Conservation (phyloP, 2,113 vertebrate genomes). For the Amblyornis subalaris region DNA sequence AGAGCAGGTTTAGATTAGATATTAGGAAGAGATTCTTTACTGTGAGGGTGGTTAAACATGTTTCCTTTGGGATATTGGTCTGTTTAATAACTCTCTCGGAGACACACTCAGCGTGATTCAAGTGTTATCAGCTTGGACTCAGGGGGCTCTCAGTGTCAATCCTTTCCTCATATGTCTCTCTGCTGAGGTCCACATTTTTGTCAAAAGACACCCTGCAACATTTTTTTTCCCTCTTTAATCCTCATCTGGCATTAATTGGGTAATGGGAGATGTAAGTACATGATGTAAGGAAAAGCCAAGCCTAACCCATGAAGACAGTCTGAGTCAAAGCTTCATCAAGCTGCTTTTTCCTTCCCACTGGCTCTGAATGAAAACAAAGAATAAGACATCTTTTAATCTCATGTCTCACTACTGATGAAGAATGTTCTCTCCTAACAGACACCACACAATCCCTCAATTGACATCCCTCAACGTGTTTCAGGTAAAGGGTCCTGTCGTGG, state of each 20-base stretch:
- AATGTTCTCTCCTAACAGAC: neutral
- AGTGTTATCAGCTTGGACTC: neutral
- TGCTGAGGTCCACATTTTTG: neutral
- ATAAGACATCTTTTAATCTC: neutral
- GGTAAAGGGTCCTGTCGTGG: neutral
- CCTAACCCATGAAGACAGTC: neutral
- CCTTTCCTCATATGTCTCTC: neutral
- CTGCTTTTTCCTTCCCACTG: neutral
- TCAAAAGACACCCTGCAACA: neutral
- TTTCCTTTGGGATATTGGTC: neutral
- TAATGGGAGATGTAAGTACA: neutral
- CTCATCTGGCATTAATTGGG: neutral
- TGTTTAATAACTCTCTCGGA: neutral
- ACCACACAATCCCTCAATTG: neutral
- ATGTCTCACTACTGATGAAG: neutral
- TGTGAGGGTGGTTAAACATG: neutral
- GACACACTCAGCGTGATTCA: neutral
- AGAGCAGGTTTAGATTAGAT: neutral
- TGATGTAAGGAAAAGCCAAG: neutral
- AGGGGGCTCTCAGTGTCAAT: neutral
- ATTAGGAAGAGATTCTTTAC: neutral
- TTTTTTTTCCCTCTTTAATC: neutral
- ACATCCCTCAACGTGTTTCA: neutral
- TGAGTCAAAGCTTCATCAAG: neutral
- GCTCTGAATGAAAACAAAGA: neutral